Percentiles rank a stretch among this genome's conserved stretches.
phyloP scores from a whole-genome alignment of 2,113 vertebrate genomes.

The Origma solitaria region DNA sequence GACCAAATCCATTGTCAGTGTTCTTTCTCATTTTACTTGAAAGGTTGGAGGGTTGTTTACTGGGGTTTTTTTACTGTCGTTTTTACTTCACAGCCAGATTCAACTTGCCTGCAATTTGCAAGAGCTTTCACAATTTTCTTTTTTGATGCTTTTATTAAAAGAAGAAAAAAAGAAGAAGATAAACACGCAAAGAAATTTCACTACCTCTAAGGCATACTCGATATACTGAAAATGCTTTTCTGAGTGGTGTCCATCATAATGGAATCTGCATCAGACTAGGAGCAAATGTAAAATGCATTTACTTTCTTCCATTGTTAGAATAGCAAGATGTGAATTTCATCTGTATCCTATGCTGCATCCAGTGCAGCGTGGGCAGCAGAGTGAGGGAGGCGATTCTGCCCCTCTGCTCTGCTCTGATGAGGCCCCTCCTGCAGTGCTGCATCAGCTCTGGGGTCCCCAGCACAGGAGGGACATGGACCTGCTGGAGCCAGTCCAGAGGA shows the following conservation, averaged over 20 bases:
- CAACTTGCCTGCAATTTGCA: neutral
- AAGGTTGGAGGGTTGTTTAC: neutral
- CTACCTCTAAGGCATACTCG: neutral
- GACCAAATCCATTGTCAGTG: neutral
- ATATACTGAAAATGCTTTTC: neutral
- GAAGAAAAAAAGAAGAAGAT: neutral
- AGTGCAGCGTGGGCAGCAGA: neutral
- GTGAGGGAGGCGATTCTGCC: neutral
- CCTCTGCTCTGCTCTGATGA: neutral
- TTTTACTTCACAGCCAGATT: neutral
- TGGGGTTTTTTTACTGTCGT: neutral
- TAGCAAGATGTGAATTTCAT: neutral
- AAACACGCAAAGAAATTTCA: fast-evolving
- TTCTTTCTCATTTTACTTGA: neutral
- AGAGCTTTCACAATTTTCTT: neutral
- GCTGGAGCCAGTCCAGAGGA: fast-evolving
- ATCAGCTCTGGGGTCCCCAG: neutral
- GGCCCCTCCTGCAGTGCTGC: neutral
- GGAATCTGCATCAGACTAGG: neutral
- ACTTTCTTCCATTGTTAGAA: neutral
- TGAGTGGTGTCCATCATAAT: neutral
- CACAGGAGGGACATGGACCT: neutral
- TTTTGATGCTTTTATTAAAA: neutral
- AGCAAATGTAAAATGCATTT: neutral
- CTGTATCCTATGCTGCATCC: neutral